phyloP scores from a whole-genome alignment of 2,113 vertebrate genomes.

The Panthera tigris region DNA sequence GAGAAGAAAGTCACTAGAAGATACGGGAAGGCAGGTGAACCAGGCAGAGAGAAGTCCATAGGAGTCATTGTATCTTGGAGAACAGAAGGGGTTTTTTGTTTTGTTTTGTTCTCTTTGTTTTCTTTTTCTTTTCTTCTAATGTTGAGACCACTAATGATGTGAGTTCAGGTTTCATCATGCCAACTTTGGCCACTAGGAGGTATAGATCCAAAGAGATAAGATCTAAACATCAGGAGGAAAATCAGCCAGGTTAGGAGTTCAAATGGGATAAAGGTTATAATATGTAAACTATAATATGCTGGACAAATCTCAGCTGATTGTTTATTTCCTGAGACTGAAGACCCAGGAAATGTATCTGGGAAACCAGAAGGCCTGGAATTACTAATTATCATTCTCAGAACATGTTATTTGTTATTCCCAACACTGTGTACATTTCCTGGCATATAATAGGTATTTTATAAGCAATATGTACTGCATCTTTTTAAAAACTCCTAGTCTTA shows the following conservation, averaged over 20 bases:
- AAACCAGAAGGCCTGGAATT: background rate
- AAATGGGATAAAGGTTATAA: background rate
- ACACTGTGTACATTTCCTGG: background rate
- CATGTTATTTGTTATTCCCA: background rate
- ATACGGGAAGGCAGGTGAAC: background rate
- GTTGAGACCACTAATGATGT: background rate
- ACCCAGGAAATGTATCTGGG: background rate
- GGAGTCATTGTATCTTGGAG: background rate
- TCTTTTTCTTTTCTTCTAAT: background rate
- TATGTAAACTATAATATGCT: background rate
- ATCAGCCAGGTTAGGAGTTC: background rate
- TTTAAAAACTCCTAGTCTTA: background rate
- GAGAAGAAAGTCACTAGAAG: background rate
- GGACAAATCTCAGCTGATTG: background rate
- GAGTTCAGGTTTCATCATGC: background rate
- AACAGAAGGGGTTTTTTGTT: background rate
- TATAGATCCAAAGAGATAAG: background rate
- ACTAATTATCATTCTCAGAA: background rate
- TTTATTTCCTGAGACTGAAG: background rate
- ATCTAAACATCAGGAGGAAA: background rate
- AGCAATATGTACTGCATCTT: background rate
- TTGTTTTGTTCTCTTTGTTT: background rate
- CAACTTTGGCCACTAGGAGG: background rate
- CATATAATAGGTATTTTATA: background rate
- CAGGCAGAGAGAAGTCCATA: background rate